phyloP scores from a whole-genome alignment of 1,140 invertebrate species.

The Cydia fagiglandana region DNA sequence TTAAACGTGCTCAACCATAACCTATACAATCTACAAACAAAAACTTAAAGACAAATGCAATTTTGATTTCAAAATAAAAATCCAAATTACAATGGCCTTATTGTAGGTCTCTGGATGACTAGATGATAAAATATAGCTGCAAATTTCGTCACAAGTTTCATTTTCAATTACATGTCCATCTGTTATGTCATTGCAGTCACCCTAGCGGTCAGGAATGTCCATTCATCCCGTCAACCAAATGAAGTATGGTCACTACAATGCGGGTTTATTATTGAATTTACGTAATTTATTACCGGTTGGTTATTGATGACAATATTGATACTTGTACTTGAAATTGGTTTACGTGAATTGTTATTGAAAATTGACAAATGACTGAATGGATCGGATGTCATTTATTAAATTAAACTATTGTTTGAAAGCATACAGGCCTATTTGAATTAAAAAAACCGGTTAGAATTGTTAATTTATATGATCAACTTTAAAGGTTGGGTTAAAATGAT shows the following conservation, averaged over 20 bases:
- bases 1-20: too few relatives aligned
- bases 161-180: neutral
- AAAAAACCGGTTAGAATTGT: too few relatives aligned
- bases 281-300: neutral
- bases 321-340: neutral
- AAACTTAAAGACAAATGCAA: too few relatives aligned
- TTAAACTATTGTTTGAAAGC: too few relatives aligned
- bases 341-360: neutral
- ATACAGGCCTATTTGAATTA: neutral
- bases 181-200: neutral
- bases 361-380: neutral
- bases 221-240: conserved; percentile 14
- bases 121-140: neutral
- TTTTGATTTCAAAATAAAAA: too few relatives aligned
- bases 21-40: too few relatives aligned
- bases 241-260: conserved; percentile 10
- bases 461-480: too few relatives aligned
- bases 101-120: too few relatives aligned
- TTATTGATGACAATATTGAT: neutral
- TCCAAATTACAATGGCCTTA: too few relatives aligned
- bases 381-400: neutral
- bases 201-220: conserved; percentile 22
- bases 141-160: neutral
- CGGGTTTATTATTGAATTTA: neutral
- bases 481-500: too few relatives aligned